A percentile compares a stretch with the other conserved stretches of the same genome.
phyloP scores from a whole-genome alignment of 2,888 invertebrate genomes.

The Diplolepis rosae region DNA sequence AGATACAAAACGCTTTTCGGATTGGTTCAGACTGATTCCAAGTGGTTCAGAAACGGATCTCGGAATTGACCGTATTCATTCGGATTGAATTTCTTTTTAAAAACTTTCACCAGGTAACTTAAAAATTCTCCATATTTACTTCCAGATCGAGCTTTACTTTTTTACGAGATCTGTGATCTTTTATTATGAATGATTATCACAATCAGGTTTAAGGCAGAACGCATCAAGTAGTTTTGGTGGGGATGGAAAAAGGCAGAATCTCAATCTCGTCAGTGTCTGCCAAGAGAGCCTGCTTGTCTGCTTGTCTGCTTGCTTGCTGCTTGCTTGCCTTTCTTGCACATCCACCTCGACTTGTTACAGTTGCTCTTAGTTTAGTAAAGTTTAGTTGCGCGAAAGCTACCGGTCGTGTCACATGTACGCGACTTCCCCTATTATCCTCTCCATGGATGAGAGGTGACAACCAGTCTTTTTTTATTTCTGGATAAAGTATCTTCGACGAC shows the following conservation, averaged over 20 bases:
- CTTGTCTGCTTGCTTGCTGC: too few species aligned
- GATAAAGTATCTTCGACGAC: slow-evolving; percentile 16
- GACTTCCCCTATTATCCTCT: neutral
- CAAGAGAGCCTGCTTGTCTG: slow-evolving; percentile 20
- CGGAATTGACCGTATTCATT: too few species aligned
- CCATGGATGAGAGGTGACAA: slow-evolving; percentile 29
- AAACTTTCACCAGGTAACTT: too few species aligned
- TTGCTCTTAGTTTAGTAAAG: slow-evolving; percentile 9
- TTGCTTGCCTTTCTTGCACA: too few species aligned
- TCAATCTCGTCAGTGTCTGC: slow-evolving; percentile 14
- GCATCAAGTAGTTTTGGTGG: slow-evolving; percentile 1
- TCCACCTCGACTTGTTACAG: slow-evolving; percentile 19
- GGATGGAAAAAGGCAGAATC: slow-evolving; percentile 2
- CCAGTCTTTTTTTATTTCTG: neutral
- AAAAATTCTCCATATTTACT: too few species aligned
- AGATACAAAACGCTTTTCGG: too few species aligned
- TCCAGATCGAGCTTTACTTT: neutral
- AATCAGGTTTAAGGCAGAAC: neutral
- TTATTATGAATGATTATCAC: neutral
- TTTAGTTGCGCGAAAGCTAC: slow-evolving; percentile 58
- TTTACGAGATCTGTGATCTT: neutral
- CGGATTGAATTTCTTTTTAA: too few species aligned
- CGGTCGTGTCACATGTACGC: slow-evolving; percentile 55
- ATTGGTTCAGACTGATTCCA: too few species aligned
- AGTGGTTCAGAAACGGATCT: too few species aligned